These are phyloP conservation scores for Chrysomela aeneicollis DNA, from an alignment of 2,888 invertebrate genomes.

Conservation along the genomic window DNA sequence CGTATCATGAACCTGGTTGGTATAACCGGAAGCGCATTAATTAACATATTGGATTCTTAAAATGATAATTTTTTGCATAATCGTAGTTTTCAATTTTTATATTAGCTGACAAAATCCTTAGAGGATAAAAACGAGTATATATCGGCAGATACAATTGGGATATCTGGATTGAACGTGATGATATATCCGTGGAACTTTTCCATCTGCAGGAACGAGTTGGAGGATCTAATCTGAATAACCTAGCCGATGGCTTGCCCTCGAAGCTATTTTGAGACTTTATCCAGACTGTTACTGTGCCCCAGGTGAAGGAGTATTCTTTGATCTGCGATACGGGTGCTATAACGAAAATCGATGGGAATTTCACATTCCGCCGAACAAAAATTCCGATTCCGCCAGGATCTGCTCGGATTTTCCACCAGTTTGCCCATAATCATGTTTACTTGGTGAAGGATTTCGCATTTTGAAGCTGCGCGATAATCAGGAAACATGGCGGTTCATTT, in stretches of 20 bases:
- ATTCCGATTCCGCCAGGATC: slow-evolving; percentile 8
- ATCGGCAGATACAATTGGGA: no score
- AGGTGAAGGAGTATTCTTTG: slow-evolving; percentile 1
- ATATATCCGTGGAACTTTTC: not conserved
- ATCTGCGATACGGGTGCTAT: slow-evolving; percentile 12
- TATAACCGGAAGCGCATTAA: no score
- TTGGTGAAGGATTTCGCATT: not conserved
- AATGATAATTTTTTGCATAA: no score
- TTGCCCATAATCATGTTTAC: not conserved
- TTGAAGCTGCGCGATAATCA: not conserved
- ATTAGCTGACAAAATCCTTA: no score
- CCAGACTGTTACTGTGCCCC: not conserved
- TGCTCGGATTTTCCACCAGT: not conserved
- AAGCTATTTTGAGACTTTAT: not conserved
- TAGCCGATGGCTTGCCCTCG: not conserved
- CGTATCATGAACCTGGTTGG: no score
- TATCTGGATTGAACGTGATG: no score
- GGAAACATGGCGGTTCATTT: not conserved
- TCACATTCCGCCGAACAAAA: slow-evolving; percentile 27
- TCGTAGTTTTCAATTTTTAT: no score
- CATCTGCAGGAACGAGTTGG: not conserved
- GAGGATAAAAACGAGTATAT: no score
- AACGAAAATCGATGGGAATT: slow-evolving; percentile 29
- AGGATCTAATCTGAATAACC: not conserved
- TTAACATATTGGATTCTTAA: no score